phyloP scores from a whole-genome alignment of 2,888 invertebrate species.

The Nycteola revayana region DNA sequence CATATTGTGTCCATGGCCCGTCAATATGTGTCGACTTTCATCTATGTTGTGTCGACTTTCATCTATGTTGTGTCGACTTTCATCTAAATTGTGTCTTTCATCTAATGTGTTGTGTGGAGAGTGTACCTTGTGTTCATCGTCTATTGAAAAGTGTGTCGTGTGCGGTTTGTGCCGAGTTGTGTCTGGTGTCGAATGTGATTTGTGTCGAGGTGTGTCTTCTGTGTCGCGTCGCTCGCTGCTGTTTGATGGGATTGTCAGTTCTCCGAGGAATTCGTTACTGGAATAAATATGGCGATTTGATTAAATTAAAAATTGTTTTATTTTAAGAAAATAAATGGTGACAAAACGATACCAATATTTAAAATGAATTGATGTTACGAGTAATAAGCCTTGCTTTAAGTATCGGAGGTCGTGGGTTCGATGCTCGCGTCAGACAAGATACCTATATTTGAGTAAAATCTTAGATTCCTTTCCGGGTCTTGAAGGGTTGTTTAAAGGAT shows the following conservation, averaged over 20 bases:
- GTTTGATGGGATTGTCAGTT: slow-evolving; percentile 19
- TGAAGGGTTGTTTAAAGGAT: not conserved
- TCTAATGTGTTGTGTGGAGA: not conserved
- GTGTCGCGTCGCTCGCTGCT: not conserved
- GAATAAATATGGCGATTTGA: too few species aligned
- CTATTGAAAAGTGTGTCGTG: too few species aligned
- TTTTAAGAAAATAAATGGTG: not conserved
- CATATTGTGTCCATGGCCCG: too few species aligned
- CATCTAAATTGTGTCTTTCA: not conserved
- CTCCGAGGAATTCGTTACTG: slow-evolving; percentile 22
- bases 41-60: too few species aligned
- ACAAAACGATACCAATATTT: too few species aligned
- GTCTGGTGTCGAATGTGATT: too few species aligned
- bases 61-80: too few species aligned
- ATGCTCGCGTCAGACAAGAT: not conserved
- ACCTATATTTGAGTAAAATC: not conserved
- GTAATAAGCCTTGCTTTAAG: not conserved
- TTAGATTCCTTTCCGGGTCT: not conserved
- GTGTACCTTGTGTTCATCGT: slow-evolving; percentile 1
- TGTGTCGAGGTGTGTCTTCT: too few species aligned
- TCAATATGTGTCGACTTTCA: too few species aligned
- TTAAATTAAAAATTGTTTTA: too few species aligned
- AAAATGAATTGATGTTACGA: not conserved
- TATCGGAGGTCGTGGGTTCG: too few species aligned
- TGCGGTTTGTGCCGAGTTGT: too few species aligned